phyloP scores from a whole-genome alignment of 1,140 invertebrate genomes.

The Coenobita brevimanus region DNA sequence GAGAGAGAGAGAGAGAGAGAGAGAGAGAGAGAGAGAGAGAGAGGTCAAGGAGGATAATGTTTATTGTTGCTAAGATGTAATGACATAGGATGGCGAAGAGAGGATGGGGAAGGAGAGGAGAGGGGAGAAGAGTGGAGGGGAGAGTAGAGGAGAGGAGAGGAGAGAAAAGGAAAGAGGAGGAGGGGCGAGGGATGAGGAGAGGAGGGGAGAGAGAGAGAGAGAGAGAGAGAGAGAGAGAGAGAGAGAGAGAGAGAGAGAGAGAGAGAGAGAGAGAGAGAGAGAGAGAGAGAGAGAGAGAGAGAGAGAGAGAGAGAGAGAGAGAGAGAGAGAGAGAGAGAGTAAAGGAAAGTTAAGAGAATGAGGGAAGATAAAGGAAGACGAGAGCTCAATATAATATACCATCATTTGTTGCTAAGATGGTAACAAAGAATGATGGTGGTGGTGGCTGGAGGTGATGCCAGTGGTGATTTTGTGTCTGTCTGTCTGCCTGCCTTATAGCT shows the following conservation, averaged over 20 bases:
- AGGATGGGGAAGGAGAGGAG: not conserved
- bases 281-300: not conserved
- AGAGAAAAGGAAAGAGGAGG: not conserved
- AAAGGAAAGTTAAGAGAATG: not conserved
- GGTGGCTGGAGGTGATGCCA: not conserved
- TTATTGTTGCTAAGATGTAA: too few species aligned
- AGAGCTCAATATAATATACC: too few species aligned
- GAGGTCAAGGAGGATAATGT: conserved; percentile 4
- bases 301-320: not conserved
- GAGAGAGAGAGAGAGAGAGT: not conserved
- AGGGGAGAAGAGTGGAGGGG: not conserved
- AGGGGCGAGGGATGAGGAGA: too few species aligned
- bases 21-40: not conserved
- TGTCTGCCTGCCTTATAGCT: too few species aligned
- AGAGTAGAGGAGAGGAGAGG: too few species aligned
- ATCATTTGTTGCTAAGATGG: too few species aligned
- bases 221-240: not conserved
- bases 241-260: not conserved
- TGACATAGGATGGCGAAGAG: not conserved
- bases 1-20: not conserved
- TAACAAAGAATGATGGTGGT: not conserved
- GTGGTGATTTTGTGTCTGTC: too few species aligned
- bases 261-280: not conserved
- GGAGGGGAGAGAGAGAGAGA: not conserved
- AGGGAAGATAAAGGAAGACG: not conserved